Base-by-base conservation (phyloP, 2,888 invertebrate genomes). In the Drosophila dives region DNA sequence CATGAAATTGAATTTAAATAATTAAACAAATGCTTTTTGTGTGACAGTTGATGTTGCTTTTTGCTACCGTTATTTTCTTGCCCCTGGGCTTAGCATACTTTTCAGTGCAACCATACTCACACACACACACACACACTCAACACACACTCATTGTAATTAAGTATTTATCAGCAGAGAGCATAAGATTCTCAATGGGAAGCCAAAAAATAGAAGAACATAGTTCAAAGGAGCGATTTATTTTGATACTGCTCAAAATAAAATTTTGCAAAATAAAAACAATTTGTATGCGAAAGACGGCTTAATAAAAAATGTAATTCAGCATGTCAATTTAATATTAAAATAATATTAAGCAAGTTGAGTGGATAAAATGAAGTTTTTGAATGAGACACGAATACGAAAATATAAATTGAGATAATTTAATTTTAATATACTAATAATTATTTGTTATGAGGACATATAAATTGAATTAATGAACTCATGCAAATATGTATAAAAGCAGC, bases 1-100 rank as follows among this genome's bases (percentile, higher is more conserved):
- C 87, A 81, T 69, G 77, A 81, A 89, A 89, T 86, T 86, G 83
- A 86, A 86, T 83, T 88, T 85, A 83, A 85, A 85, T 85, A 86
- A 85, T 88, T 88, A 86, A 85, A 81, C 71, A 66, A 68, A 71
- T 83, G 74, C 72, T 73, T 71, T 80, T 79, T 75, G 70, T 76
- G 65, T 23, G 65, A 45, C 45, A 45, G 23, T 45, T 40, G 42
- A 29, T 56, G 40, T 62, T 51, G 55, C 45, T 4, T 50, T 42
- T 12, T 42, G 29, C 33, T 60, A 17, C 33, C 49, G 20, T 72
- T 48, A 15, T 68, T 38, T 32, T 40, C 33, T 58, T 64, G 49
- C 51, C 72, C 50, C 50, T 7, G 63, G 79, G 53, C 73, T 50
- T 70, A 76, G 78, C 74, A 84, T 83, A 85, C 88, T 83, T 80